Conservation (phyloP, 1,140 invertebrate species). For the Pemphigus obesinymphae region DNA sequence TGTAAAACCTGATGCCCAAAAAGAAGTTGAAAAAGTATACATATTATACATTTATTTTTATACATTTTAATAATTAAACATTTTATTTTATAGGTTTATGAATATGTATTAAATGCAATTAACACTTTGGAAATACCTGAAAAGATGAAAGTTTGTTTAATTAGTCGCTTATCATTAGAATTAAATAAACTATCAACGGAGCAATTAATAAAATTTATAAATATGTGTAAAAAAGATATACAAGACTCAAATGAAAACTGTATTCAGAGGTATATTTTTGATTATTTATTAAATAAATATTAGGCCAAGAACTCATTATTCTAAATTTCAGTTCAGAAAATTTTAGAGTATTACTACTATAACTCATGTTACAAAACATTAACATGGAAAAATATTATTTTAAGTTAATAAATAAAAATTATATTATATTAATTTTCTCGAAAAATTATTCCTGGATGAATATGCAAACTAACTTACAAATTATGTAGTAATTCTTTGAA, state of each 20-base stretch:
- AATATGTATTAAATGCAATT: conserved; percentile 28
- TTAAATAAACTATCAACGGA: conserved; percentile 20
- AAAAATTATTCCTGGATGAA: no score
- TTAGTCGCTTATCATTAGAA: conserved; percentile 25
- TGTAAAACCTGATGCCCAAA: conserved; percentile 7
- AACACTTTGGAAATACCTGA: background rate
- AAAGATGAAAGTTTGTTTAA: conserved; percentile 35
- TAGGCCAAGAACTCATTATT: no score
- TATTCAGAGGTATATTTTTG: conserved; percentile 1
- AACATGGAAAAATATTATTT: no score
- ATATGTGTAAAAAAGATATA: conserved; percentile 35
- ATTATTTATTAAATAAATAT: no score
- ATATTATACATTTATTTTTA: background rate
- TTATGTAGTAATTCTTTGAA: no score
- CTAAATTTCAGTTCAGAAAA: no score
- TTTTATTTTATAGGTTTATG: conserved; percentile 1
- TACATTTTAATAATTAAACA: background rate
- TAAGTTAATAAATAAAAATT: no score
- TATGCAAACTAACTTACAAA: no score
- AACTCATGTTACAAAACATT: no score
- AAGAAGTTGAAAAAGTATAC: conserved; percentile 8
- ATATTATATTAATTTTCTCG: no score
- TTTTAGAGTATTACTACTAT: no score
- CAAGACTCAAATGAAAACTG: conserved; percentile 11
- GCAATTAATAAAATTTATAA: conserved; percentile 26